A percentile compares a stretch with the other conserved stretches of the same genome.
These are phyloP conservation scores for Asbolus verrucosus DNA, from an alignment of 1,140 invertebrate genomes.

Conservation along the genomic window DNA sequence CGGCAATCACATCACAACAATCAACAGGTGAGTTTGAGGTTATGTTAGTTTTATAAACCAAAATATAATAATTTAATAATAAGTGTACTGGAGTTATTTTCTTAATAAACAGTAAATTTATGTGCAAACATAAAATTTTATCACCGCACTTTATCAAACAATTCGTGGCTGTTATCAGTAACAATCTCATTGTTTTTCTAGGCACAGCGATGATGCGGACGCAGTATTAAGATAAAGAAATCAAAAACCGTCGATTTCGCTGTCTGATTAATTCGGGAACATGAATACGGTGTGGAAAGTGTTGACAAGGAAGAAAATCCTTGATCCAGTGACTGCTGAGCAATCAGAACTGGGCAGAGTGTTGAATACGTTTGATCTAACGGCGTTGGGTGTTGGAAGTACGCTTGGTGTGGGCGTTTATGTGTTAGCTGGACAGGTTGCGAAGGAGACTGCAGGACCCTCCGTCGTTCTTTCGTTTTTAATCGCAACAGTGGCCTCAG, in stretches of 20 bases:
- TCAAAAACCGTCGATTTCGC: too few relatives aligned
- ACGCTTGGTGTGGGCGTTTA: constrained; percentile 91
- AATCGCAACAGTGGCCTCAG: constrained; percentile 85
- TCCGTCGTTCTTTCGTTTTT: constrained; percentile 86
- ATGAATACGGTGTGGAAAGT: constrained; percentile 63
- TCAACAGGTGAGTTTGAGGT: background rate
- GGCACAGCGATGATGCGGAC: background rate
- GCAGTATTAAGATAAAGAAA: background rate
- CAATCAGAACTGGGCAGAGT: constrained; percentile 74
- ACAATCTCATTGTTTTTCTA: background rate
- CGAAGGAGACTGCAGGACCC: constrained; percentile 82
- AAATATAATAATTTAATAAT: background rate
- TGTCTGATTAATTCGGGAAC: constrained; percentile 6
- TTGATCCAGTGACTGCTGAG: constrained; percentile 62
- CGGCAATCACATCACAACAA: background rate
- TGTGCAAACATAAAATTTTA: too few relatives aligned
- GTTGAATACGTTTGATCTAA: constrained; percentile 80
- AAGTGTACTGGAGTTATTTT: too few relatives aligned
- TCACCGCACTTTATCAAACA: background rate
- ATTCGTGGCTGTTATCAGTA: background rate
- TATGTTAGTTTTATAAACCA: background rate
- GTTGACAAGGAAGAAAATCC: constrained; percentile 68
- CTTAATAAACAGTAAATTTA: background rate
- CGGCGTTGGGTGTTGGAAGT: constrained; percentile 84
- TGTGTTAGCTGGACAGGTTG: constrained; percentile 88